Base-by-base conservation (phyloP, 2,888 invertebrate genomes). In the Drosophila recens region DNA sequence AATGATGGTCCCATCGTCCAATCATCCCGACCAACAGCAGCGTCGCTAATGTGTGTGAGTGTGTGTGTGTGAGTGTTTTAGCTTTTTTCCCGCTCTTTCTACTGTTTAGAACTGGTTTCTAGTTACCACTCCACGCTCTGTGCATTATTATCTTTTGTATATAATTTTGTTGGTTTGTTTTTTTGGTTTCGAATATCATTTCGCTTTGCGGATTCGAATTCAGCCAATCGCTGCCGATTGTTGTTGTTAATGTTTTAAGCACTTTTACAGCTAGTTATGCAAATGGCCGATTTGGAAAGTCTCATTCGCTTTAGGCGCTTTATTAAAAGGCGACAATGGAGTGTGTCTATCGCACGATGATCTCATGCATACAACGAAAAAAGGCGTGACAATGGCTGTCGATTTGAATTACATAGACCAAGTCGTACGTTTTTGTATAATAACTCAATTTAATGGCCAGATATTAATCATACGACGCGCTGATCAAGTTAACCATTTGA, bases 181-280 rank as follows among this genome's bases (percentile, higher is more conserved):
- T 30, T 30, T 65, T 67, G 67, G 45, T 64, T 48, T 64, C 43
- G 27, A 43, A 64, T 63, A 57, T 51, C 57, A 57, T 58, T 65
- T 51, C 36, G 58, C 57, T 64, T 75, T 71, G 75, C 78, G 62
- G 70, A 53, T 63, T 63, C 42, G 30, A 62, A 59, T 73, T 68
- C 73, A 83, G 76, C 84, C 84, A 85, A 85, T 84, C 89, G 89
- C 83, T 36, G 72, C 46, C 79, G 85, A 58, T 84, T 70, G 75
- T 73, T 62, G 33, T 43, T 81, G 79, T 66, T 80, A 67, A 80
- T 75, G 72, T 63, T 66, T 68, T 57, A 59, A 72, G 66, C 74
- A 72, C 43, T 78, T 86, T 86, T 88, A 88, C 83, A 86, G 83
- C 83, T 88, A 86, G 83, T 88, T 85, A 85, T 85, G 89, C 84